A percentile compares a stretch with the other conserved stretches of the same genome.
Evolutionary conservation across 2,113 vertebrate species (phyloP).

Genomic region (Sisor rabdophorus): DNA sequence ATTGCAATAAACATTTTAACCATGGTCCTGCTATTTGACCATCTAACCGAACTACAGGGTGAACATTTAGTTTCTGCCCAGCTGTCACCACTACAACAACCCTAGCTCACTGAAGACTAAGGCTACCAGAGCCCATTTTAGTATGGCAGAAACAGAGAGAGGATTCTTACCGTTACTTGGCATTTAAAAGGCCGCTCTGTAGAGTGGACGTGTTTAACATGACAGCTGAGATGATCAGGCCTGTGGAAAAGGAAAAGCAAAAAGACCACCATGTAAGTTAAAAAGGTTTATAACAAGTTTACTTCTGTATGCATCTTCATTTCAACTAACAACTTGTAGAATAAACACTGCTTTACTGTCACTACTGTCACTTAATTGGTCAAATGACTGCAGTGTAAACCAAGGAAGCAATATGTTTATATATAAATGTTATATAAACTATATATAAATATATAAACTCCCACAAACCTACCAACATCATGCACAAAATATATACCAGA

Average conservation of each 20-base stretch:
- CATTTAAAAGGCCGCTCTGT: slow-evolving; percentile 53
- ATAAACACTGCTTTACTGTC: background rate
- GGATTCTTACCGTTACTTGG: slow-evolving; percentile 44
- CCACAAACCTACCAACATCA: background rate
- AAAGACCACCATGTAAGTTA: background rate
- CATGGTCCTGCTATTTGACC: background rate
- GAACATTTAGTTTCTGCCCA: background rate
- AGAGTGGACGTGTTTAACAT: slow-evolving; percentile 51
- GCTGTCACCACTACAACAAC: background rate
- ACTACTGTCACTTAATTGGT: background rate
- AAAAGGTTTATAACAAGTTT: background rate
- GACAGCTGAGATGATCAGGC: slow-evolving; percentile 69
- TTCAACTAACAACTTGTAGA: background rate
- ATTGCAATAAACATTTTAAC: background rate
- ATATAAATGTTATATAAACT: too few species aligned
- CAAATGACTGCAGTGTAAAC: background rate
- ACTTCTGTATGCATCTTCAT: too few species aligned
- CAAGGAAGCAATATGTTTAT: background rate
- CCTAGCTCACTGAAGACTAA: background rate
- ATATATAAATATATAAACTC: too few species aligned
- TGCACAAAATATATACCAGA: background rate
- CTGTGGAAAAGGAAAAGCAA: slow-evolving; percentile 47
- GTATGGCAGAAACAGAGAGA: background rate
- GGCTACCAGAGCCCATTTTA: background rate
- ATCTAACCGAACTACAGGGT: background rate